Conservation (phyloP, 2,888 invertebrate species). For the Napeogenes inachia region DNA sequence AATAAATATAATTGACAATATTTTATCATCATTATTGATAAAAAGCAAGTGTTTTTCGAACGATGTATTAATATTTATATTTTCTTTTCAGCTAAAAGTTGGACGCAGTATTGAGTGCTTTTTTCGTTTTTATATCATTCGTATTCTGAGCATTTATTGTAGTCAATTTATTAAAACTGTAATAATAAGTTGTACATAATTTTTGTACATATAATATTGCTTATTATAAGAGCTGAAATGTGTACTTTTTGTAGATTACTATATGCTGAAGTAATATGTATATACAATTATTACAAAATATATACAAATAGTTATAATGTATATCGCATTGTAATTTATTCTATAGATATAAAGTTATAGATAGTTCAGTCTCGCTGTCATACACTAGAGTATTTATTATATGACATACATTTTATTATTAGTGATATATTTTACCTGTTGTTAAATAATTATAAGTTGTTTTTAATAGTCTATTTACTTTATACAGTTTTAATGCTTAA, state of each 20-base stretch:
- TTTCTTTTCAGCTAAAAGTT: conserved; percentile 84
- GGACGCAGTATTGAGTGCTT: conserved; percentile 85
- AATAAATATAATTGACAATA: not conserved
- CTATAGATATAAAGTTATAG: conserved; percentile 68
- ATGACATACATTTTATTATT: not conserved
- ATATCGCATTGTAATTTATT: conserved; percentile 51
- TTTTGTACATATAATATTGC: conserved; percentile 58
- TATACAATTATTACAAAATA: conserved; percentile 28
- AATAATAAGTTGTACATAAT: conserved; percentile 54
- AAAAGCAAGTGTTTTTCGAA: no score
- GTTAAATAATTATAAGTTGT: not conserved
- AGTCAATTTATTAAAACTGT: conserved; percentile 42
- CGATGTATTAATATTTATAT: conserved; percentile 21
- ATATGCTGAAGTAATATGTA: conserved; percentile 29
- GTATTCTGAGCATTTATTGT: conserved; percentile 34
- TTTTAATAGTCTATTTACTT: not conserved
- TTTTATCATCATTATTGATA: no score
- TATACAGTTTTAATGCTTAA: conserved; percentile 1
- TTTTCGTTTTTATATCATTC: conserved; percentile 50
- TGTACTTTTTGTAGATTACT: conserved; percentile 41
- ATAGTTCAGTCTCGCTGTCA: conserved; percentile 47
- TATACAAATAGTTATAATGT: conserved; percentile 36
- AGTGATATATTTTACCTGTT: not conserved
- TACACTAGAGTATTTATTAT: conserved; percentile 26
- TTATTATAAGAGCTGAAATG: conserved; percentile 47